A percentile compares a stretch with the other conserved stretches of the same genome.
These are phyloP conservation scores for Tetrapedia diversipes DNA, from an alignment of 2,888 invertebrate species.

Conservation along the genomic window DNA sequence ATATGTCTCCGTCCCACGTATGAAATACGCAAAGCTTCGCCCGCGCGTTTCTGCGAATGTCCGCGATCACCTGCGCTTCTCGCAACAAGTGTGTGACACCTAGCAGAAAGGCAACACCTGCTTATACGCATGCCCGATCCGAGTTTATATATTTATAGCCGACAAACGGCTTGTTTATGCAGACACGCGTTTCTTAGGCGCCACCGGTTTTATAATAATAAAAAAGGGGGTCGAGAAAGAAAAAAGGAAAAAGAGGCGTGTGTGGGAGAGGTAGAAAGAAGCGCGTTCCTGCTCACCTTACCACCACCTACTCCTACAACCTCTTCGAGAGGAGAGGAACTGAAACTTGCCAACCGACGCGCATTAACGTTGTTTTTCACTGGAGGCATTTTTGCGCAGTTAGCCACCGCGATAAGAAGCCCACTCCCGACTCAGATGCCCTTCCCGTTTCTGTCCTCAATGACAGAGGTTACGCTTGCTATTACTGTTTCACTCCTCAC, in stretches of 20 bases:
- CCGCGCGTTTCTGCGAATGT: too few relatives aligned
- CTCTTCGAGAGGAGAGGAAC: too few relatives aligned
- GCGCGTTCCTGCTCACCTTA: not conserved
- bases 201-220: constrained; percentile 6
- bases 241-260: constrained; percentile 3
- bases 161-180: constrained; percentile 70
- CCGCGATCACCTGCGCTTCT: constrained; percentile 22
- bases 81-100: constrained; percentile 12
- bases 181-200: constrained; percentile 51
- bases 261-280: not conserved
- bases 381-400: constrained; percentile 67
- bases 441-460: constrained; percentile 65
- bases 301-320: too few relatives aligned
- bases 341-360: constrained; percentile 44
- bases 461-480: too few relatives aligned
- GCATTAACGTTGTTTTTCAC: constrained; percentile 64
- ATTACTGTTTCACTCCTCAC: not conserved
- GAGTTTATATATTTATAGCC: constrained; percentile 68
- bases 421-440: constrained; percentile 67
- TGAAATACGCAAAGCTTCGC: too few relatives aligned
- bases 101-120: constrained; percentile 40
- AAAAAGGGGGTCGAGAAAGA: constrained; percentile 8
- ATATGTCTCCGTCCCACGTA: too few relatives aligned
- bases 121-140: constrained; percentile 26
- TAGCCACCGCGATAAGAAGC: constrained; percentile 60